Evolutionary conservation across 2,797 vertebrate genomes (phyloP).

Genomic region (Mus spretus): DNA sequence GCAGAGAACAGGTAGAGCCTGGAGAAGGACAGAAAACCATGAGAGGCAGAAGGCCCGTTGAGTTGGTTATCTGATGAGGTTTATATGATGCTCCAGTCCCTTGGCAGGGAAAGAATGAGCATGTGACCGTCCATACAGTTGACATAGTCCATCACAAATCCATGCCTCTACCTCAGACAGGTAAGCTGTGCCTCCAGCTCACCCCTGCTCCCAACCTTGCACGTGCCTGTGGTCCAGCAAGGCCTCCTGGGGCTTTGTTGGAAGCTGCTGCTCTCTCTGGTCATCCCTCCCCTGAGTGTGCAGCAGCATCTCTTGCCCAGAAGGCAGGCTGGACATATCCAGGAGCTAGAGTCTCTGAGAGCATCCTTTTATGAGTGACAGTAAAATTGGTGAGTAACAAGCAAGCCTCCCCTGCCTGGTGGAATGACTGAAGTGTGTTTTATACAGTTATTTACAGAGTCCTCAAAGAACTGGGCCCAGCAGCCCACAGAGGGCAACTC

Average conservation of each 20-base stretch:
- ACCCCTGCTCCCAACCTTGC: accelerated
- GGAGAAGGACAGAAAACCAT: neutral
- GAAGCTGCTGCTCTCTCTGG: neutral
- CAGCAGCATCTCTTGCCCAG: neutral
- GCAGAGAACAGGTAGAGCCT: neutral
- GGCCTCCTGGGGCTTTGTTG: neutral
- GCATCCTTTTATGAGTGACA: neutral
- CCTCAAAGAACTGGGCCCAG: neutral
- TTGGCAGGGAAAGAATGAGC: too few relatives aligned
- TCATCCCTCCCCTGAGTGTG: neutral
- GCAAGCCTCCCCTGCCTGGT: neutral
- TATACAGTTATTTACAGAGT: neutral
- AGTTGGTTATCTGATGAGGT: neutral
- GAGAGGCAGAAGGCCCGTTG: neutral
- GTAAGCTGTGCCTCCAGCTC: neutral
- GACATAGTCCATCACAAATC: accelerated
- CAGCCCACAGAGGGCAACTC: neutral
- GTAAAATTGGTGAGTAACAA: neutral
- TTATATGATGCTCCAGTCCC: neutral
- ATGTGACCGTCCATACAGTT: neutral
- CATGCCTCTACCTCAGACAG: accelerated
- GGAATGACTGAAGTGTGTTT: neutral
- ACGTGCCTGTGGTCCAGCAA: accelerated
- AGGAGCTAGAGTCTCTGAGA: neutral
- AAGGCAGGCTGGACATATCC: neutral